Conservation (phyloP, 2,797 vertebrate species). For the Kryptopterus vitreolus region DNA sequence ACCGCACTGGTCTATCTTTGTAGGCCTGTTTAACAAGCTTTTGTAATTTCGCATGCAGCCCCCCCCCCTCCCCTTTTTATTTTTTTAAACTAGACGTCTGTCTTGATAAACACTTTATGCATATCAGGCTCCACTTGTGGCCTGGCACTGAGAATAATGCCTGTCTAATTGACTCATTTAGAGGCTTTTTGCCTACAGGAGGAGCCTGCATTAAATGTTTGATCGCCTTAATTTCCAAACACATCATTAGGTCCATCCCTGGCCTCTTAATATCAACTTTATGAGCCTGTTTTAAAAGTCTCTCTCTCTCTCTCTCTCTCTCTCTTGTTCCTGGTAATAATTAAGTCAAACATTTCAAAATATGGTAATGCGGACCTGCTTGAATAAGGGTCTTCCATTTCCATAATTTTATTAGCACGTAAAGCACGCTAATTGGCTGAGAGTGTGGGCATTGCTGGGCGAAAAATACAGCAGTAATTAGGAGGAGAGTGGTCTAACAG, state of each 20-base stretch:
- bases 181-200: slow-evolving; percentile 98
- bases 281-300: slow-evolving; percentile 97
- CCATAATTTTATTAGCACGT: slow-evolving; percentile 99
- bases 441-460: slow-evolving; percentile 85
- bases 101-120: slow-evolving; percentile 86
- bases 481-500: slow-evolving; percentile 83
- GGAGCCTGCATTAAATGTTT: slow-evolving; percentile 97
- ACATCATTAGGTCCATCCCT: slow-evolving; percentile 98
- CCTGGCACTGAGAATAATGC: slow-evolving; percentile 92
- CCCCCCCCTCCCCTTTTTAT: slow-evolving; percentile 53
- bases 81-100: slow-evolving; percentile 84
- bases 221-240: slow-evolving; percentile 99
- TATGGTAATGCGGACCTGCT: slow-evolving; percentile 89
- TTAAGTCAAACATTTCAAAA: slow-evolving; percentile 99
- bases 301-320: slow-evolving; percentile 71
- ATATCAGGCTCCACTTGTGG: slow-evolving; percentile 83
- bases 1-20: slow-evolving; percentile 56
- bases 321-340: slow-evolving; percentile 92
- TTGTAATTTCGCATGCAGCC: slow-evolving; percentile 73
- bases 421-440: slow-evolving; percentile 99
- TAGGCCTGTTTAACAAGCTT: slow-evolving; percentile 68
- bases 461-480: slow-evolving; percentile 93
- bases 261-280: slow-evolving; percentile 99
- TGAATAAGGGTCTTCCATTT: slow-evolving; percentile 96
- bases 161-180: slow-evolving; percentile 99